Evolutionary conservation across 2,797 vertebrate species (phyloP).

Genomic region (Notolepis coatsorum): DNA sequence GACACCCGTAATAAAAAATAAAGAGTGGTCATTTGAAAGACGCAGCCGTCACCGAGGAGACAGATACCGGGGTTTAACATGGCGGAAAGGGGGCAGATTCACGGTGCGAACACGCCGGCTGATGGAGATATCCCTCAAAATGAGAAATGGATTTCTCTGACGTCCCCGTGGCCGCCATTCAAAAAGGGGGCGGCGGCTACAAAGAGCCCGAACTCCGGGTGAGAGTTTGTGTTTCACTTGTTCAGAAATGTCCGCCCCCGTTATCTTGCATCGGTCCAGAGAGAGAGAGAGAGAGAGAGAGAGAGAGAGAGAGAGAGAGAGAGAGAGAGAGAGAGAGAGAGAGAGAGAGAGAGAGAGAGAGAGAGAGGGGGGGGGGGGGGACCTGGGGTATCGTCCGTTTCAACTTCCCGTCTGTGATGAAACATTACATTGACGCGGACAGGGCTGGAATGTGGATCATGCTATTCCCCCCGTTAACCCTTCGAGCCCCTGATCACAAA

Average conservation of each 20-base stretch:
- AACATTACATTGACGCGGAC: constrained; percentile 57
- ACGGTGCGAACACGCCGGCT: constrained; percentile 47
- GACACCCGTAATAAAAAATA: constrained; percentile 62
- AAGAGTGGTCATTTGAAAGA: constrained; percentile 70
- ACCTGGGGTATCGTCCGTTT: constrained; percentile 57
- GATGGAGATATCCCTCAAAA: constrained; percentile 74
- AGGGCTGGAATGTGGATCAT: constrained; percentile 60
- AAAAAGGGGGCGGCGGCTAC: constrained; percentile 43
- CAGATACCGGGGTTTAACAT: constrained; percentile 53
- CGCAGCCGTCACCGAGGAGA: constrained; percentile 59
- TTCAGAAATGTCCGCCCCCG: constrained; percentile 59
- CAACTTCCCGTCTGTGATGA: constrained; percentile 63
- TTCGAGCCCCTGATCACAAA: constrained; percentile 43
- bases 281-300: constrained; percentile 41
- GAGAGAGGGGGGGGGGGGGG: background rate
- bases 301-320: constrained; percentile 46
- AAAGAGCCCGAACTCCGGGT: constrained; percentile 44
- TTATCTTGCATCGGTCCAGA: constrained; percentile 67
- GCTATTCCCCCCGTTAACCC: constrained; percentile 49
- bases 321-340: constrained; percentile 44
- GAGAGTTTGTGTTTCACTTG: constrained; percentile 76
- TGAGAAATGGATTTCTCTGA: constrained; percentile 67
- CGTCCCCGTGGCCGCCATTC: constrained; percentile 55
- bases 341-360: constrained; percentile 32
- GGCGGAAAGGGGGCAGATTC: constrained; percentile 35